Evolutionary conservation across 2,888 invertebrate genomes (phyloP).

Genomic region (Plagodis pulveraria): DNA sequence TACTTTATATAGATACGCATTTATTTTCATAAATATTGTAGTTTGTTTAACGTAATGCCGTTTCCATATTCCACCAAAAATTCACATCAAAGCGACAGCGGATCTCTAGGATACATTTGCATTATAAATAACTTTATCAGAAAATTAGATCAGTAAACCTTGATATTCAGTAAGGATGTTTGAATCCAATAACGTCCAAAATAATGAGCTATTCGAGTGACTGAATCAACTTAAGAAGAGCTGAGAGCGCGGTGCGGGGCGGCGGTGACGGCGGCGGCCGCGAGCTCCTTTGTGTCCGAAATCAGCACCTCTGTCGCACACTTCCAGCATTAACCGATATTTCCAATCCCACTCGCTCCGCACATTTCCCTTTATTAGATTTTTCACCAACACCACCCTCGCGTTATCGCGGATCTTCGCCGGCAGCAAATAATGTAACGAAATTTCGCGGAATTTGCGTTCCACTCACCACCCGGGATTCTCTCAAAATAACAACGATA

Average conservation of each 20-base stretch:
- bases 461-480: constrained; percentile 47
- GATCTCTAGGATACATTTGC: constrained; percentile 8
- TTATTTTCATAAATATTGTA: too few species aligned
- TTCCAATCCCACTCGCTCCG: constrained; percentile 60
- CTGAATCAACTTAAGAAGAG: not conserved
- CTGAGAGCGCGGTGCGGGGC: not conserved
- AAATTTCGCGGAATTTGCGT: constrained; percentile 71
- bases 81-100: too few species aligned
- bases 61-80: too few species aligned
- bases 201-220: constrained; percentile 3
- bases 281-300: constrained; percentile 32
- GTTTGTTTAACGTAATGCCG: not conserved
- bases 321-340: constrained; percentile 56
- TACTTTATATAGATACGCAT: constrained; percentile 9
- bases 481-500: constrained; percentile 53
- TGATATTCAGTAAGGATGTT: constrained; percentile 13
- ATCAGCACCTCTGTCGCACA: constrained; percentile 23
- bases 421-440: constrained; percentile 71
- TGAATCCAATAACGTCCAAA: constrained; percentile 12
- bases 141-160: constrained; percentile 22
- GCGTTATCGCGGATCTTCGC: constrained; percentile 63
- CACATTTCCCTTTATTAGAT: constrained; percentile 65
- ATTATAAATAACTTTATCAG: constrained; percentile 19
- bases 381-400: constrained; percentile 55
- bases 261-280: not conserved